Evolutionary conservation across 1,140 invertebrate genomes (phyloP).

Genomic region (Aphelenchoides avenae): DNA sequence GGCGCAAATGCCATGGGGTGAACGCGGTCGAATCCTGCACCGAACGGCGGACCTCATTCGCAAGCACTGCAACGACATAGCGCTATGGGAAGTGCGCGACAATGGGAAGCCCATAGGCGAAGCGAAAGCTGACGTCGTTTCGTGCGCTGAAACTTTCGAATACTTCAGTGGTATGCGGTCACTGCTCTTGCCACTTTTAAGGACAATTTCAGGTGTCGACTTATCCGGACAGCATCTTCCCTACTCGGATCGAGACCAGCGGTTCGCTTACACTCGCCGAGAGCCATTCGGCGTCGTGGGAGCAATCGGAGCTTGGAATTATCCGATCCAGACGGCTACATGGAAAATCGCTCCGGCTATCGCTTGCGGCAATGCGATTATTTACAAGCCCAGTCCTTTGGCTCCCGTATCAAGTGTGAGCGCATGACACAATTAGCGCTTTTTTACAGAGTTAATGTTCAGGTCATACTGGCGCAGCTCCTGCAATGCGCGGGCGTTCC

Average conservation of each 20-base stretch:
- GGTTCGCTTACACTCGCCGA: conserved; percentile 56
- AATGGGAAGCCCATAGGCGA: conserved; percentile 57
- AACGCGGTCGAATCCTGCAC: no score
- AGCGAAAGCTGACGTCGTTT: conserved; percentile 51
- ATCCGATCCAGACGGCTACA: conserved; percentile 65
- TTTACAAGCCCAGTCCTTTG: conserved; percentile 66
- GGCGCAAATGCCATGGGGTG: no score
- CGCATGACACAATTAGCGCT: conserved; percentile 14
- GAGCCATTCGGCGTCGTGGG: conserved; percentile 65
- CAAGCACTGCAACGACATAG: no score
- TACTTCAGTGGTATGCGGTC: no score
- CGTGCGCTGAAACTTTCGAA: conserved; percentile 58
- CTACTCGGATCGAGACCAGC: conserved; percentile 13
- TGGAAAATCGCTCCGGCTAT: conserved; percentile 64
- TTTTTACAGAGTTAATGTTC: not conserved
- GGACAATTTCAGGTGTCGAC: no score
- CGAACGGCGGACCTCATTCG: no score
- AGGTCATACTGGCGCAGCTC: conserved; percentile 63
- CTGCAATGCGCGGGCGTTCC: conserved; percentile 64
- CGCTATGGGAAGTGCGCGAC: conserved; percentile 51
- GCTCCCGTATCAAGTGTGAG: conserved; percentile 63
- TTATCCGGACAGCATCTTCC: no score
- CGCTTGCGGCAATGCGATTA: conserved; percentile 65
- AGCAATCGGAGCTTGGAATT: conserved; percentile 65
- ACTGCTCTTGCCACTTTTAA: no score